Base-by-base conservation (phyloP, 1,140 invertebrate genomes). In the Drosophila sucinea region DNA sequence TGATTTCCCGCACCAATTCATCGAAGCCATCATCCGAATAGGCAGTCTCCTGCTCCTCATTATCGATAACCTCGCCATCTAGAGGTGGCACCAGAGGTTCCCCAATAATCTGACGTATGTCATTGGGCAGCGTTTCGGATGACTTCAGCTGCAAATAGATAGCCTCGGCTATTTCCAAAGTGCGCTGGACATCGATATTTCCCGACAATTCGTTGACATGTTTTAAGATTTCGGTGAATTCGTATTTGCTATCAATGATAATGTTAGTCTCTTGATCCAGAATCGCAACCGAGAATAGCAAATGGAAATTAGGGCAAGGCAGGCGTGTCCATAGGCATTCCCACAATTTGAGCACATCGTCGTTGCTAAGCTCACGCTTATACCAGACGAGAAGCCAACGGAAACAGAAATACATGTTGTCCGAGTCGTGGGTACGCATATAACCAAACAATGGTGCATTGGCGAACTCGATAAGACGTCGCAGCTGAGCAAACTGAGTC, bases 321-420 rank as follows among this genome's bases (percentile, higher is more conserved):
- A 97, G 93, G 79, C 95, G 96, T 0, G 97, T 98, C 97, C 97
- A 98, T 4, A 98, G 90, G 5, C 98, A 95, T 93, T 98, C 95
- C 95, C 96, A 96, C 47, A 96, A 84, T 81, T 95, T 94, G 93
- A 97, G 95, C 47, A 97, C 95, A 84, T 97, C 96, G 3, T 94
- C 92, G 56, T 95, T 93, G 30, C 94, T 94, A 79, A 97, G 95
- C 92, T 97, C 96, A 72, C 96, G 92, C 92, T 97, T 97, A 80
- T 97, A 97, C 92, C 96, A 94, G 6, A 97, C 96, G 3, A 97
- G 93, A 2, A 97, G 93, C 96, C 97, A 97, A 17, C 99, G 96
- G 93, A 99, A 99, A 92, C 98, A 99, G 92, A 99, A 99, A 91
- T 98, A 99, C 96, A 99, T 98, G 92, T 99, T 99, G 3, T 96